Evolutionary conservation across 2,888 invertebrate genomes (phyloP), one percentile per base, ranked within the genome.

Genomic region (Ectemnius continuus): DNA sequence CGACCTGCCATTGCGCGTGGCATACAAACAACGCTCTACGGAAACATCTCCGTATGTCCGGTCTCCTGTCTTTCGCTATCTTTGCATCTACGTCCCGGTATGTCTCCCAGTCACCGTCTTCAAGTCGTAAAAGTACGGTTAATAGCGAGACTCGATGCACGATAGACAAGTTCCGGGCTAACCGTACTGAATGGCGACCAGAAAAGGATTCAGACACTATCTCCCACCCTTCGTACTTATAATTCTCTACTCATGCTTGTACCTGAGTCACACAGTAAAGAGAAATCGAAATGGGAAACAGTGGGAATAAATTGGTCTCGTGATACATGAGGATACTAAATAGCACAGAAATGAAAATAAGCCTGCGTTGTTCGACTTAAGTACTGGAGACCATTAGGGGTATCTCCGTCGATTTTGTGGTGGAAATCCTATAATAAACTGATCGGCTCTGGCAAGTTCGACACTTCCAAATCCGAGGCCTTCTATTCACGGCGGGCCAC

Each of bases 131-230:
- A 83, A 81, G 72, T 79, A 62, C 65, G 76, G 77, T 83, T 83
- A 83, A 83, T 77, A 76, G 75, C 75, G 72, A 71, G 72, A 75
- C 70, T 78, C 79, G 71, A 66, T 70, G 71, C 67, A 76, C 81
- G 79, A 83, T 83, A 73, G 83, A 75, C 83, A 73, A 79, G 83
- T 83, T 72, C 65, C 61, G 47, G 61, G 71, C 59, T 77, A 71
- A 79, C 79, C 81, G 78, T 77, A 67, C 74, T 70, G 72, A 78
- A 75, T 79, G 79, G 84, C 80, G 73, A 84, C 81, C 86, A 84
- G 85, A 84, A 82, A 81, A 84, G 84, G 73, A 85, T 85, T 74
- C 69, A 75, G 79, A 76, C 83, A 76, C 84, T 85, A 8, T 36
- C 6, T 36, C 36, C 36, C 36, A 36, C 36, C 36, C 36, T 36